Percentiles rank a stretch among this genome's conserved stretches.
Conservation (phyloP, 2,797 vertebrate species). For the Chromobotia macracanthus region DNA sequence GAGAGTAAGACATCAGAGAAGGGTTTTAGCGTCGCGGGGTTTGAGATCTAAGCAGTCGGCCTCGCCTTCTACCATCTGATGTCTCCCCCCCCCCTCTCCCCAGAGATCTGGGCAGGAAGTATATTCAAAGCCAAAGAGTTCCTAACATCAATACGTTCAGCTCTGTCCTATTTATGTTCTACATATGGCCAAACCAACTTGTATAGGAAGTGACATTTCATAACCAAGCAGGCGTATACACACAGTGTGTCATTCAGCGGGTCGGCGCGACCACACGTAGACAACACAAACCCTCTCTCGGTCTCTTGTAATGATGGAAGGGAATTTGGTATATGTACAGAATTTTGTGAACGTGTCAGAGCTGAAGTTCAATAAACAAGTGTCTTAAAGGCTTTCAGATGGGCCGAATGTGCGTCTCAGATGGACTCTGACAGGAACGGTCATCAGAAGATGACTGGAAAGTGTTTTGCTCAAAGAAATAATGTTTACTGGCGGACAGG, state of each 20-base stretch:
- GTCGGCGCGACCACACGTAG: constrained; percentile 3
- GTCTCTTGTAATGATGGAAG: constrained; percentile 34
- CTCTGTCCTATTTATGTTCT: constrained; percentile 20
- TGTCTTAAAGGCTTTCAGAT: constrained; percentile 56
- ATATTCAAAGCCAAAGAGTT: constrained; percentile 13
- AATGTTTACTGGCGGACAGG: constrained; percentile 57
- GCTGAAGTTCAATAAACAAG: constrained; percentile 58
- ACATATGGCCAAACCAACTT: constrained; percentile 23
- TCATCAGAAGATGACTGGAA: constrained; percentile 58
- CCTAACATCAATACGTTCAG: constrained; percentile 29
- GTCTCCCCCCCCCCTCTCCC: background rate
- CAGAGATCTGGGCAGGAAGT: constrained; percentile 19
- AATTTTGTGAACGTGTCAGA: constrained; percentile 53
- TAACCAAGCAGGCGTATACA: constrained; percentile 27
- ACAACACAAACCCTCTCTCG: constrained; percentile 32
- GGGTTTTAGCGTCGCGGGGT: background rate
- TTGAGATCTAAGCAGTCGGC: constrained; percentile 28
- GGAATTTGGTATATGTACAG: constrained; percentile 34
- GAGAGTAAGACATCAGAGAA: constrained; percentile 45
- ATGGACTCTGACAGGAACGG: constrained; percentile 61
- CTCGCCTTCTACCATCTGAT: constrained; percentile 12
- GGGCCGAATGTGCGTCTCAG: constrained; percentile 49
- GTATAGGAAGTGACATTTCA: constrained; percentile 16
- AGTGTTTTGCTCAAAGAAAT: constrained; percentile 64
- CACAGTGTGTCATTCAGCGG: constrained; percentile 8